Evolutionary conservation across 2,797 vertebrate species (phyloP).

Genomic region (Rhynchotus rufescens): DNA sequence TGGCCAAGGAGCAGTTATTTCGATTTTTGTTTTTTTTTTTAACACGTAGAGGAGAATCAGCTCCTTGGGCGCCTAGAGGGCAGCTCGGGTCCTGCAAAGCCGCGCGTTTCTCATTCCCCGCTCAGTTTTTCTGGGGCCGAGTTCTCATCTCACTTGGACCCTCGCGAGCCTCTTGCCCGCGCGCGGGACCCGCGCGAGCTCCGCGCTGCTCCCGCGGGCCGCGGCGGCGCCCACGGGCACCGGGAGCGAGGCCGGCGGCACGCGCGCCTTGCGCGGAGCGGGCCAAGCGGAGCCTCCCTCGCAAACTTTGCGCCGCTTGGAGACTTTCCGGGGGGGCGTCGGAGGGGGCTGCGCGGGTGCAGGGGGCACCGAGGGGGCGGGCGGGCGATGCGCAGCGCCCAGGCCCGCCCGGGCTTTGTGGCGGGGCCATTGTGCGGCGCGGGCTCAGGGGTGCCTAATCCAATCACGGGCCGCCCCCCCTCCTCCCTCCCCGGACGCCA

Average conservation of each 20-base stretch:
- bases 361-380: too few relatives aligned
- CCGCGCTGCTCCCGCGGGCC: too few relatives aligned
- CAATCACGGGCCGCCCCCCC: slow-evolving; percentile 93
- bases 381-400: slow-evolving; percentile 91
- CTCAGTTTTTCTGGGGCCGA: not conserved
- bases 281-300: too few relatives aligned
- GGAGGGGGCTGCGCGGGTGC: too few relatives aligned
- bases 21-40: not conserved
- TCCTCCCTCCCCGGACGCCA: too few relatives aligned
- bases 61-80: not conserved
- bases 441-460: slow-evolving; percentile 97
- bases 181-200: not conserved
- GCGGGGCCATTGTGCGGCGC: slow-evolving; percentile 85
- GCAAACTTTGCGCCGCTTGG: too few relatives aligned
- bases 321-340: too few relatives aligned
- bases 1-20: not conserved
- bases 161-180: not conserved
- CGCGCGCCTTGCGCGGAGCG: too few relatives aligned
- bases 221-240: too few relatives aligned
- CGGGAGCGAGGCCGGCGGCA: too few relatives aligned
- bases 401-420: slow-evolving; percentile 90
- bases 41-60: fast-evolving
- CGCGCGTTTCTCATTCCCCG: fast-evolving
- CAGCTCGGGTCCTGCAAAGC: not conserved
- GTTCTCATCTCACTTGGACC: fast-evolving